phyloP scores from a whole-genome alignment of 2,797 vertebrate species.

The Brotogeris chrysoptera region DNA sequence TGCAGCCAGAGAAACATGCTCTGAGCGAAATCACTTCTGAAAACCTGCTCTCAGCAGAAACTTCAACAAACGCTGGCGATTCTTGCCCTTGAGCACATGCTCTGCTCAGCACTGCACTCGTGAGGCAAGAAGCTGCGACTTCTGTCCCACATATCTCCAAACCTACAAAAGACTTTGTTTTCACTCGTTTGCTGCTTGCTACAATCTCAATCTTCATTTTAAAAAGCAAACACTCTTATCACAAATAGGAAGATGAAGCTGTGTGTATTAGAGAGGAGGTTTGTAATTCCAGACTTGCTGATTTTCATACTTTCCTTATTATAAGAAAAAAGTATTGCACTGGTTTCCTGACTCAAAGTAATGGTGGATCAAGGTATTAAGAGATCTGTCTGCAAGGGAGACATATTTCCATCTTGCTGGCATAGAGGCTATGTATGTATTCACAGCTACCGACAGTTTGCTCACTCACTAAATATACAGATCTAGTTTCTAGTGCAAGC shows the following conservation, averaged over 20 bases:
- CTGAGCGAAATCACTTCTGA: not conserved
- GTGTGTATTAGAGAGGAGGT: not conserved
- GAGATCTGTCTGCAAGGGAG: not conserved
- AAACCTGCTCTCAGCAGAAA: not conserved
- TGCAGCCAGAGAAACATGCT: not conserved
- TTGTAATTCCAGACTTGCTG: not conserved
- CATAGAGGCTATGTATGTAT: not conserved
- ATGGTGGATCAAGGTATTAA: not conserved
- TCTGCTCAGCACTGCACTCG: slow-evolving; percentile 40
- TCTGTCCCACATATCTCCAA: not conserved
- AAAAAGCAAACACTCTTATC: not conserved
- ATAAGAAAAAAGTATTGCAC: not conserved
- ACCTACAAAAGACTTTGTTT: not conserved
- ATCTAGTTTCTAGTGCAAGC: slow-evolving; percentile 70
- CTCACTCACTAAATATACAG: slow-evolving; percentile 69
- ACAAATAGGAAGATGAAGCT: not conserved
- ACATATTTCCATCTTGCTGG: slow-evolving; percentile 31
- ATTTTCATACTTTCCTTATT: not conserved
- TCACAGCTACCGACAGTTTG: slow-evolving; percentile 70
- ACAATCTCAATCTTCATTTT: not conserved
- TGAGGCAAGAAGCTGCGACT: slow-evolving; percentile 11
- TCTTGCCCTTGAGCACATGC: not conserved
- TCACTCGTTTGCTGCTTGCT: not conserved
- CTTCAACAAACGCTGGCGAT: not conserved
- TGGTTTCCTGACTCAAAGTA: not conserved